Conservation (phyloP, 2,113 vertebrate species). For the Planiliza haematocheilus region DNA sequence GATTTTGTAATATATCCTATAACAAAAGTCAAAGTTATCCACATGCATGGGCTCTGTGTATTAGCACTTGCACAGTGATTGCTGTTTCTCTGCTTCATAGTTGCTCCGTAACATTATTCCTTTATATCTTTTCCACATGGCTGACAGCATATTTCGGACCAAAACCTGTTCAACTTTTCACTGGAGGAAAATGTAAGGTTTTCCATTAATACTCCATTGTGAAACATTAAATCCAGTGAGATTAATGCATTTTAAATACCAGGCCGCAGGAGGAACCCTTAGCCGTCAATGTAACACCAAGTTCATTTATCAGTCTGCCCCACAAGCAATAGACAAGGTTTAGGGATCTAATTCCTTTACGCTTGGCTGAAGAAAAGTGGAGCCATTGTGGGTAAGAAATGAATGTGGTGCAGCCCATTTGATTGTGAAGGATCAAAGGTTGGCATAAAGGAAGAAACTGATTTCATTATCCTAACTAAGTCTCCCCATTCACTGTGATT, state of each 20-base stretch:
- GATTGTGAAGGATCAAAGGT: neutral
- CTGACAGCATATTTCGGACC: neutral
- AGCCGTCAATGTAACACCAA: neutral
- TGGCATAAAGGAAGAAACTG: conserved; percentile 7
- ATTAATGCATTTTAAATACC: conserved; percentile 20
- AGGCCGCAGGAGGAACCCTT: conserved; percentile 5
- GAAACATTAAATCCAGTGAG: neutral
- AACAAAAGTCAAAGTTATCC: too few species aligned
- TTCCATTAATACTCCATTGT: conserved; percentile 1
- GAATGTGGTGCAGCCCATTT: conserved; percentile 47
- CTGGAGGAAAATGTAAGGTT: conserved; percentile 1
- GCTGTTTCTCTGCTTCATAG: neutral
- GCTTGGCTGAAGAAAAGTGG: conserved; percentile 14
- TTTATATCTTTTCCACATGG: neutral
- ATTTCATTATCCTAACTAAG: conserved; percentile 16
- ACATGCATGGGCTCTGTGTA: too few species aligned
- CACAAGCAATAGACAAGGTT: conserved; percentile 18
- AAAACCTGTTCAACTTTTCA: neutral
- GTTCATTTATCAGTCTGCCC: conserved; percentile 28
- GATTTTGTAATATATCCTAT: too few species aligned
- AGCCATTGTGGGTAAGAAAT: conserved; percentile 25
- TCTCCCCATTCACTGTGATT: neutral
- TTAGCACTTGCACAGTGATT: too few species aligned
- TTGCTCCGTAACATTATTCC: neutral
- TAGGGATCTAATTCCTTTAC: conserved; percentile 27